Evolutionary conservation across 1,140 invertebrate genomes (phyloP).

Genomic region (Zaprionus ghesquierei): DNA sequence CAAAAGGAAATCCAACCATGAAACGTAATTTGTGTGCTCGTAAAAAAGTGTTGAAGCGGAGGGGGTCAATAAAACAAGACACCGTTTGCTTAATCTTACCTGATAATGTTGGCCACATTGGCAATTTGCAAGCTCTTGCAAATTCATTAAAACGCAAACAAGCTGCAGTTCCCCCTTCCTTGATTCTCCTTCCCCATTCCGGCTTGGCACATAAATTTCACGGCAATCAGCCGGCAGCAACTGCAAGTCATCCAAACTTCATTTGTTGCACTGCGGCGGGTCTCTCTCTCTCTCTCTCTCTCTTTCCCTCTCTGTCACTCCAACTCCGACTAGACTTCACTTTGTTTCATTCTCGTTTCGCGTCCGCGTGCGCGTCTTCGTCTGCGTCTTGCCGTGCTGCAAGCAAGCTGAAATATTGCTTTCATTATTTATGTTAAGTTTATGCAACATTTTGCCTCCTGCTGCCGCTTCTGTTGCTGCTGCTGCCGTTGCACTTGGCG

Average conservation of each 20-base stretch:
- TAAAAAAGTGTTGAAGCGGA: constrained; percentile 37
- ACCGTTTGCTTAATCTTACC: constrained; percentile 36
- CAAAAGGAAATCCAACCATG: neutral
- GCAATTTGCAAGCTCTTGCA: constrained; percentile 60
- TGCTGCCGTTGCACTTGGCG: constrained; percentile 34
- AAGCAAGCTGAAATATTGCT: constrained; percentile 70
- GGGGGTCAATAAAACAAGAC: constrained; percentile 18
- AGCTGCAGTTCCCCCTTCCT: constrained; percentile 18
- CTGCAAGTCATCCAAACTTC: constrained; percentile 79
- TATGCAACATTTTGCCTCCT: constrained; percentile 65
- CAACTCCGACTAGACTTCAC: constrained; percentile 18
- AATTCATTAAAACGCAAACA: constrained; percentile 54
- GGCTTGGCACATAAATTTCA: constrained; percentile 68
- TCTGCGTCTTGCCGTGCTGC: neutral
- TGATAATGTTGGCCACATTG: constrained; percentile 13
- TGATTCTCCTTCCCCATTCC: constrained; percentile 25
- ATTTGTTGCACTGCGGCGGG: constrained; percentile 66
- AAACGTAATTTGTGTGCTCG: neutral
- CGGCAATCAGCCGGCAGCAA: constrained; percentile 65
- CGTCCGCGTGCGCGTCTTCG: constrained; percentile 9
- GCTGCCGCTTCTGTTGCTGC: constrained; percentile 19
- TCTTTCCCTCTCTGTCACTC: neutral
- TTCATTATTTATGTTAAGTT: constrained; percentile 77
- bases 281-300: neutral
- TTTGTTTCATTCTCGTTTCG: constrained; percentile 33